Conservation (phyloP, 2,888 invertebrate species). For the Thysanoteuthis rhombus region DNA sequence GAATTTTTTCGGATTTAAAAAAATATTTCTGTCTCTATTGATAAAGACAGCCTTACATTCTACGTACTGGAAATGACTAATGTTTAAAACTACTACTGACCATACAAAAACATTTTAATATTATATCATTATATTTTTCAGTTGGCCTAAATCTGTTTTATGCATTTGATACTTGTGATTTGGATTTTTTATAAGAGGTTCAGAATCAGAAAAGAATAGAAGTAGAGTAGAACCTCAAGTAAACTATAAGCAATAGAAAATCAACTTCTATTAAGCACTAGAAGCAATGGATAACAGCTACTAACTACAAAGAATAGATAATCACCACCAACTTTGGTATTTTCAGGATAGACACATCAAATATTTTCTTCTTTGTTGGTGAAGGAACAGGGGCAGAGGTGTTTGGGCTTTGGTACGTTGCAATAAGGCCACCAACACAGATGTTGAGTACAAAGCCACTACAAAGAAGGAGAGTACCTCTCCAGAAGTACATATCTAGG, state of each 20-base stretch:
- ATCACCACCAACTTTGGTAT: constrained; percentile 12
- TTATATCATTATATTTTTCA: too few relatives aligned
- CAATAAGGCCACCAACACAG: background rate
- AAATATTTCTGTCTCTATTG: too few relatives aligned
- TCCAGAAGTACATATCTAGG: background rate
- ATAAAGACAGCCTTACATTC: too few relatives aligned
- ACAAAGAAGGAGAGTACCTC: background rate
- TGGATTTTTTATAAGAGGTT: too few relatives aligned
- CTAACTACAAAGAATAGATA: background rate
- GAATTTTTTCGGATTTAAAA: too few relatives aligned
- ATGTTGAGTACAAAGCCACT: background rate
- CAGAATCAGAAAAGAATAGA: too few relatives aligned
- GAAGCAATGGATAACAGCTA: background rate
- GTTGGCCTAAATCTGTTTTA: too few relatives aligned
- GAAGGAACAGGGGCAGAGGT: background rate
- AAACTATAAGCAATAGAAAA: background rate
- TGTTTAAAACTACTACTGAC: too few relatives aligned
- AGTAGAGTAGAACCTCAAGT: background rate
- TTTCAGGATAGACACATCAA: background rate
- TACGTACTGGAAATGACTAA: too few relatives aligned
- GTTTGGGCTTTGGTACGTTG: background rate
- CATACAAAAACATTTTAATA: too few relatives aligned
- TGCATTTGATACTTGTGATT: too few relatives aligned
- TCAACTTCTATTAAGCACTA: background rate
- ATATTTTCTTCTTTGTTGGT: background rate